A percentile compares a stretch with the other conserved stretches of the same genome.
Evolutionary conservation across 2,888 invertebrate genomes (phyloP).

Genomic region (Clostera curtula): DNA sequence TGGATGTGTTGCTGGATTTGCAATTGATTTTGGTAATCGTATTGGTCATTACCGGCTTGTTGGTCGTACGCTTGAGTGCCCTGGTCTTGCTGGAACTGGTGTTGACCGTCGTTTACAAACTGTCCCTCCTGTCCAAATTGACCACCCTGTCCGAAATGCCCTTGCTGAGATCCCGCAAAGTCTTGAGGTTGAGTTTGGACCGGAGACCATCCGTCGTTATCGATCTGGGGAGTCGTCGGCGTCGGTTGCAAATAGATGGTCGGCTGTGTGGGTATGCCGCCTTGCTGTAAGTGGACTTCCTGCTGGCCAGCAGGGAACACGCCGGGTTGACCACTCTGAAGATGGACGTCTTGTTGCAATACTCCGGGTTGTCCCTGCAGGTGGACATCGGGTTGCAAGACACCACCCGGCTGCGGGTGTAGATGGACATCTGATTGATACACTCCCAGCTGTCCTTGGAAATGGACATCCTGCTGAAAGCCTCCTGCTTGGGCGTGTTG

Average conservation of each 20-base stretch:
- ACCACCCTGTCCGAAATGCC: slow-evolving; percentile 3
- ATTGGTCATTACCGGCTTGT: slow-evolving; percentile 45
- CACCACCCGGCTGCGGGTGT: too few species aligned
- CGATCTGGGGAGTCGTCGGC: slow-evolving; percentile 33
- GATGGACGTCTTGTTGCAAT: slow-evolving; percentile 25
- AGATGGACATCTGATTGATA: slow-evolving; percentile 17
- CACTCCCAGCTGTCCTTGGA: too few species aligned
- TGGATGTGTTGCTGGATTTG: slow-evolving; percentile 60
- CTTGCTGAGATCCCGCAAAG: slow-evolving; percentile 4
- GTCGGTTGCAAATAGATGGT: slow-evolving; percentile 22
- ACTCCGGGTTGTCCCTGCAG: slow-evolving; percentile 19
- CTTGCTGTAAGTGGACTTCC: slow-evolving; percentile 17
- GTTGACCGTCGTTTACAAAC: slow-evolving; percentile 28
- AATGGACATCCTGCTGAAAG: slow-evolving; percentile 17
- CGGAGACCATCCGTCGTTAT: slow-evolving; percentile 62
- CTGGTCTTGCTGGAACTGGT: slow-evolving; percentile 53
- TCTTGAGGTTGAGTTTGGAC: slow-evolving; percentile 46
- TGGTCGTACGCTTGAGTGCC: slow-evolving; percentile 59
- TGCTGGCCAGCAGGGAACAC: slow-evolving; percentile 13
- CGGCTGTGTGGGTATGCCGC: slow-evolving; percentile 14
- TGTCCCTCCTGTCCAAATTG: slow-evolving; percentile 10
- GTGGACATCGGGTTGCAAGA: slow-evolving; percentile 8
- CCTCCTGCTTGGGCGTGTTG: too few species aligned
- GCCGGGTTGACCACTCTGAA: slow-evolving; percentile 26
- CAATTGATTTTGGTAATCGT: slow-evolving; percentile 50